phyloP scores from a whole-genome alignment of 2,797 vertebrate genomes.

The Columba guinea region DNA sequence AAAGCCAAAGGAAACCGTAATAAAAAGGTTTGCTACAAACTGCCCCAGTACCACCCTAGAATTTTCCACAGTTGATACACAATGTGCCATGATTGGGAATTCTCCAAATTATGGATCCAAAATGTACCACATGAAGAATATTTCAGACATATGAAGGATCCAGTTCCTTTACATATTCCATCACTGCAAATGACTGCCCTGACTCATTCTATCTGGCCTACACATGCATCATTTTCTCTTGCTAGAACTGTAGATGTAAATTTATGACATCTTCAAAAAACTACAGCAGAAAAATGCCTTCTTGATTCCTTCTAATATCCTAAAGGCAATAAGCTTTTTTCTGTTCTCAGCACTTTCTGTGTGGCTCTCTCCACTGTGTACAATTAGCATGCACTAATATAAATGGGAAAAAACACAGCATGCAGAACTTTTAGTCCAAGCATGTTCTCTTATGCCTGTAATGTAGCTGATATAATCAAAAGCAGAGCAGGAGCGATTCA shows the following conservation, averaged over 20 bases:
- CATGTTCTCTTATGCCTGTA: not conserved
- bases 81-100: not conserved
- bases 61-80: not conserved
- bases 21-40: conserved; percentile 84
- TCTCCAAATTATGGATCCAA: not conserved
- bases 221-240: not conserved
- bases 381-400: not conserved
- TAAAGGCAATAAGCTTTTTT: not conserved
- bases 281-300: not conserved
- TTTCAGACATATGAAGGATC: not conserved
- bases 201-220: not conserved
- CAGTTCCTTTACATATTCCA: not conserved
- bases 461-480: not conserved
- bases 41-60: not conserved
- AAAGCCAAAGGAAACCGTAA: conserved; percentile 79
- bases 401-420: not conserved
- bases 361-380: not conserved
- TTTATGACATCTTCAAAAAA: not conserved
- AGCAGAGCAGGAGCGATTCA: not conserved
- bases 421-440: not conserved
- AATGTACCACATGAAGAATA: not conserved
- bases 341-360: not conserved
- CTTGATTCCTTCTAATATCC: not conserved
- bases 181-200: not conserved
- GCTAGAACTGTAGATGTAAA: not conserved